These are phyloP conservation scores for Papilio aristodemus DNA, from an alignment of 1,140 invertebrate species.

Conservation along the genomic window DNA sequence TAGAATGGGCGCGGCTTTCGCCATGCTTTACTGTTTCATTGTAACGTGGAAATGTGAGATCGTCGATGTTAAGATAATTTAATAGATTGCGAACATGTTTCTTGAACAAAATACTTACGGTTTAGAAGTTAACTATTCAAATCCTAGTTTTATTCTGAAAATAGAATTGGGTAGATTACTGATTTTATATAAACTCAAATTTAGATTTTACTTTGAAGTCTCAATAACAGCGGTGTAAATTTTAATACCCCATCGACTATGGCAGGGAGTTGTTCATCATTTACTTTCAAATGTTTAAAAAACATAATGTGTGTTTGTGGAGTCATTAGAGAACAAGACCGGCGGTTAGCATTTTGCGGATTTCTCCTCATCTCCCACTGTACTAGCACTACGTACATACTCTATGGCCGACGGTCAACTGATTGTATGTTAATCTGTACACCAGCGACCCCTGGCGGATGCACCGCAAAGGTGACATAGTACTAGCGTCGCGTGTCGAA, in stretches of 20 bases:
- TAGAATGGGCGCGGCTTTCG: conserved; percentile 58
- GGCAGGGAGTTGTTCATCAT: neutral
- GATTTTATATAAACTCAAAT: too few relatives aligned
- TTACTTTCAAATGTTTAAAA: neutral
- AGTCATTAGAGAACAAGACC: conserved; percentile 36
- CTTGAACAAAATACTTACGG: neutral
- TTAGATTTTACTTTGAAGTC: too few relatives aligned
- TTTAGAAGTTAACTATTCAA: neutral
- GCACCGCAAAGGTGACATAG: conserved; percentile 27
- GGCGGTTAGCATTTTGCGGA: conserved; percentile 47
- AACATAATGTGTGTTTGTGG: neutral
- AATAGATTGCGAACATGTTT: conserved; percentile 37
- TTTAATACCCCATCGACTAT: neutral
- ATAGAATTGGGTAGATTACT: neutral
- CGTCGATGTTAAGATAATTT: conserved; percentile 50
- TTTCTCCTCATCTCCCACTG: conserved; percentile 50
- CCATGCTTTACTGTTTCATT: conserved; percentile 48
- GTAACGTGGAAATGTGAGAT: conserved; percentile 40
- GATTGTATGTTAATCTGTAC: conserved; percentile 31
- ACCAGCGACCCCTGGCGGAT: conserved; percentile 29
- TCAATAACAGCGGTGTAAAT: too few relatives aligned
- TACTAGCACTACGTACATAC: conserved; percentile 49
- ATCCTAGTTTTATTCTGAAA: neutral
- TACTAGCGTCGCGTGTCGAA: conserved; percentile 14
- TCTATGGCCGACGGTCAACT: conserved; percentile 27